Base-by-base conservation (phyloP, 2,888 invertebrate genomes). In the Ptilodon capucinus region DNA sequence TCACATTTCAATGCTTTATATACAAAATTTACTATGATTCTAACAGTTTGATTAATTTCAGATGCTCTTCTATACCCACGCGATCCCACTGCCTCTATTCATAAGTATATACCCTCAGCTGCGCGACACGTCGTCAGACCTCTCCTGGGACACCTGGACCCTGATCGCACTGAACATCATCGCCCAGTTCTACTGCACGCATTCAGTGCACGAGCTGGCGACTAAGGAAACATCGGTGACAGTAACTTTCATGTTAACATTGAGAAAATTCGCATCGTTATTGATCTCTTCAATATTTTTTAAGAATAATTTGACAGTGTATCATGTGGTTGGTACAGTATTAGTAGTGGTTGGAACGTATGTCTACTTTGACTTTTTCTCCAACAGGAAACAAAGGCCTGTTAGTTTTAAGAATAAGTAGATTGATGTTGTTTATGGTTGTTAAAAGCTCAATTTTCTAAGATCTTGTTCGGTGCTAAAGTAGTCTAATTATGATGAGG, bases 11-110 rank as follows among this genome's bases (percentile, higher is more conserved):
- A n/a, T n/a, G n/a, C n/a, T n/a, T n/a, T n/a, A n/a, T n/a, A n/a
- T n/a, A n/a, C n/a, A n/a, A n/a, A n/a, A n/a, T n/a, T n/a, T n/a
- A n/a, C n/a, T n/a, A n/a, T n/a, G n/a, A n/a, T n/a, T n/a, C n/a
- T n/a, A n/a, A n/a, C n/a, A n/a, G n/a, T n/a, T n/a, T 28, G 3
- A n/a, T 8, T n/a, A 4, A n/a, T 82, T 86, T 17, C 86, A 90
- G 90, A 89, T 91, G 90, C 70, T 90, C 68, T 90, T 89, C 56
- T 91, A 84, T 64, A 86, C 86, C 0, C 79, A 89, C 48, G 77
- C 78, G 1, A 54, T 91, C 3, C 86, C 89, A 0, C 48, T 91
- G 36, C 90, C 89, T 4, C 40, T 90, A 28, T 91, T 90, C 54
- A 23, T 84, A 1, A 68, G 71, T 4, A 78, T 89, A 30, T 77